Evolutionary conservation across 2,888 invertebrate genomes (phyloP).

Genomic region (Cerceris ruficornis): DNA sequence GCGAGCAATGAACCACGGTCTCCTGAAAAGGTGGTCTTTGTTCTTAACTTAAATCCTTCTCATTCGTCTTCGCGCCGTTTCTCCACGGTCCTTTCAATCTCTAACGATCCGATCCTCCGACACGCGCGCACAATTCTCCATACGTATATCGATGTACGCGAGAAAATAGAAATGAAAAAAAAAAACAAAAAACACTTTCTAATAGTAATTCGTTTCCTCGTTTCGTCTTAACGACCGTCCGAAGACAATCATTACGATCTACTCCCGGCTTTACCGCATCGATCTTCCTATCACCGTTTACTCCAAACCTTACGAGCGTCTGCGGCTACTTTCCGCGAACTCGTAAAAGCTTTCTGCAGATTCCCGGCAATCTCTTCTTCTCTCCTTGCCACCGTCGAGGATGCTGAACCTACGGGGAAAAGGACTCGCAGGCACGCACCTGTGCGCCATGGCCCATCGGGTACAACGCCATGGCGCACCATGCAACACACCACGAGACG

Average conservation of each 20-base stretch:
- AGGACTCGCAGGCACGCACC: conserved; percentile 66
- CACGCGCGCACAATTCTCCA: too few species aligned
- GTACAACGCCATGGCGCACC: conserved; percentile 36
- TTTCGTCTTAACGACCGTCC: too few species aligned
- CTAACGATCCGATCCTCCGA: too few species aligned
- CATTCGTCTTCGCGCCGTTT: conserved; percentile 24
- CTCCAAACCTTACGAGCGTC: conserved; percentile 22
- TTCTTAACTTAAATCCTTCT: conserved; percentile 22
- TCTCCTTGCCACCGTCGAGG: conserved; percentile 29
- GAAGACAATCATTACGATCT: background rate
- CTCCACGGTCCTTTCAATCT: background rate
- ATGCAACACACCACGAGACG: conserved; percentile 45
- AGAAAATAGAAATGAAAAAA: background rate
- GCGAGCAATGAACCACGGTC: conserved; percentile 28
- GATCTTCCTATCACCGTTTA: background rate
- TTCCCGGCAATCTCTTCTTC: conserved; percentile 17
- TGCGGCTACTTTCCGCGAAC: conserved; percentile 56
- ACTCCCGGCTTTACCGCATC: background rate
- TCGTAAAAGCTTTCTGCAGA: conserved; percentile 47
- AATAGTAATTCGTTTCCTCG: too few species aligned
- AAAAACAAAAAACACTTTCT: background rate
- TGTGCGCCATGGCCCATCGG: conserved; percentile 56
- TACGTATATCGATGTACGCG: background rate
- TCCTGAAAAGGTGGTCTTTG: conserved; percentile 32
- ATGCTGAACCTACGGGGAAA: conserved; percentile 36